phyloP scores from a whole-genome alignment of 2,797 vertebrate species.

The Pelobates cultripes region DNA sequence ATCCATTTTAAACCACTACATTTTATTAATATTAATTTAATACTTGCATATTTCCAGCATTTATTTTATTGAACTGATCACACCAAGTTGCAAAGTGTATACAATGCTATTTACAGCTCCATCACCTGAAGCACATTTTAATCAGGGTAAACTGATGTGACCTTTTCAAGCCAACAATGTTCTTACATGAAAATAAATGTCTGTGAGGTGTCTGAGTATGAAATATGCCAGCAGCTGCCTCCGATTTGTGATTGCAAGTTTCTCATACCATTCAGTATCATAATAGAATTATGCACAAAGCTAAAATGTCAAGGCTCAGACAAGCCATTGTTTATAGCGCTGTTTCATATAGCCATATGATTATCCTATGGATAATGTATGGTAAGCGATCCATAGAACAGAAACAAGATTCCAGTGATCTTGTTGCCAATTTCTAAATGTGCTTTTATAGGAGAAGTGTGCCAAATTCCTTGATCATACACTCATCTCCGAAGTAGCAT shows the following conservation, averaged over 20 bases:
- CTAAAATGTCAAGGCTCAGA: constrained; percentile 3
- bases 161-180: neutral
- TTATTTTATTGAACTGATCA: no score
- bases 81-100: no score
- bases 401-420: neutral
- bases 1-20: no score
- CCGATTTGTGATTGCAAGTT: constrained; percentile 1
- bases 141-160: neutral
- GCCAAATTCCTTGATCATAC: neutral
- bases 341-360: neutral
- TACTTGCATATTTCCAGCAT: no score
- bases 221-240: constrained; percentile 1
- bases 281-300: neutral
- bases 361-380: neutral
- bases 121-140: no score
- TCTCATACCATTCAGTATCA: constrained; percentile 25
- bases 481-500: no score
- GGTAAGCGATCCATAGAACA: neutral
- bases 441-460: neutral
- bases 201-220: neutral
- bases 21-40: no score
- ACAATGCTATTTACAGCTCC: no score
- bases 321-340: neutral
- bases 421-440: neutral
- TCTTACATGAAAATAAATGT: neutral